Base-by-base conservation (phyloP, 1,140 invertebrate genomes). In the Calephelis nemesis region DNA sequence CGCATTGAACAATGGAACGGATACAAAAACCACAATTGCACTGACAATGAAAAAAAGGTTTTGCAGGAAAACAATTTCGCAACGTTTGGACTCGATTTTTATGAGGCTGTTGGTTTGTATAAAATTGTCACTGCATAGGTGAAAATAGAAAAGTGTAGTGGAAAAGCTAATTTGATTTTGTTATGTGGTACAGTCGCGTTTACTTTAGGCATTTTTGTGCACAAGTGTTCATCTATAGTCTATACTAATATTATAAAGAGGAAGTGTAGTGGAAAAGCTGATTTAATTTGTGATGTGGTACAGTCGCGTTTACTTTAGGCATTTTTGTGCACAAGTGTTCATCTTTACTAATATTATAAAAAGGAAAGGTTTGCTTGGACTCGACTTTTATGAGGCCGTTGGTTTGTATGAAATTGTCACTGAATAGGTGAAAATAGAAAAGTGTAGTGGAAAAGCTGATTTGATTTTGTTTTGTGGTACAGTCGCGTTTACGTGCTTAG, bases 11-110 rank as follows among this genome's bases (percentile, higher is more conserved):
- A 73, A 68, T 73, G 50, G 42, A 67, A 73, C 40, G 66, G 68
- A 72, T 64, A 71, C 67, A 72, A 71, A 69, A 69, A 10, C 65
- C 52, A 47, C 66, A 69, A 60, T 68, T 58, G 65, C 58, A 69
- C 63, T 65, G 39, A 67, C 63, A 66, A 67, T 64, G 63, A 73
- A 75, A 75, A 73, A 72, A 68, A 60, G 58, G 15, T 52, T 73
- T 60, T 70, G 63, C 74, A 65, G 49, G 54, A 69, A 74, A 74
- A 76, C 68, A 74, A 70, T 76, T 74, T 71, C 63, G 68, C 66
- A 66, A 50, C 48, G 30, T 8, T 58, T 45, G 47, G 47, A 15
- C 47, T 45, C 13, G 15, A 63, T 63, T 19, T 63, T 63, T 63
- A 63, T 54, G 50, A 54, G 50, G 50, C 50, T 1, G 50, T 54